Evolutionary conservation across 2,113 vertebrate genomes (phyloP).

Genomic region (Clarias magur): DNA sequence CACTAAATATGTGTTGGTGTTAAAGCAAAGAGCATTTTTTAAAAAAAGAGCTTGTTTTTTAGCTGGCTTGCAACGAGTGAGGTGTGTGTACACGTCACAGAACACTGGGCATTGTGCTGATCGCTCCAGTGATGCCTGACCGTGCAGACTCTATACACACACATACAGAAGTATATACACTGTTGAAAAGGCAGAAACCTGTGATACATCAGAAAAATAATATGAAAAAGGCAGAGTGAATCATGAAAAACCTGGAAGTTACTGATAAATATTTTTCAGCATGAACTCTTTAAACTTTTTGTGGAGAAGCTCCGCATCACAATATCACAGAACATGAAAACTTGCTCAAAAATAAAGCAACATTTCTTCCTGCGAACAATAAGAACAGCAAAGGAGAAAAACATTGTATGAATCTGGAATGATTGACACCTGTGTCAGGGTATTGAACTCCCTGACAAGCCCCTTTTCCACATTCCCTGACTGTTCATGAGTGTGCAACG

Average conservation of each 20-base stretch:
- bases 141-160: not conserved
- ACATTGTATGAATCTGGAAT: not conserved
- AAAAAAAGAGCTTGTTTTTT: not conserved
- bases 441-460: not conserved
- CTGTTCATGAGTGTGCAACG: no score
- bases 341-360: not conserved
- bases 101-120: not conserved
- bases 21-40: constrained; percentile 4
- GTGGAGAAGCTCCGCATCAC: not conserved
- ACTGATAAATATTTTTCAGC: not conserved
- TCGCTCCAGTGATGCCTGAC: not conserved
- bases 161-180: constrained; percentile 1
- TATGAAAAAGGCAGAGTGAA: not conserved
- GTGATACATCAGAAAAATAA: not conserved
- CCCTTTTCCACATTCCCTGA: no score
- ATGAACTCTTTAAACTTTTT: not conserved
- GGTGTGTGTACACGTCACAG: not conserved
- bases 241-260: not conserved
- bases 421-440: not conserved
- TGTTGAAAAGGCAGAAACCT: not conserved
- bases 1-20: not conserved
- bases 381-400: not conserved
- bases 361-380: not conserved
- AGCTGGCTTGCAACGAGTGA: not conserved
- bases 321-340: not conserved